Percentiles rank a stretch among this genome's conserved stretches.
These are phyloP conservation scores for Acronicta aceris DNA, from an alignment of 2,888 invertebrate species.

Conservation along the genomic window DNA sequence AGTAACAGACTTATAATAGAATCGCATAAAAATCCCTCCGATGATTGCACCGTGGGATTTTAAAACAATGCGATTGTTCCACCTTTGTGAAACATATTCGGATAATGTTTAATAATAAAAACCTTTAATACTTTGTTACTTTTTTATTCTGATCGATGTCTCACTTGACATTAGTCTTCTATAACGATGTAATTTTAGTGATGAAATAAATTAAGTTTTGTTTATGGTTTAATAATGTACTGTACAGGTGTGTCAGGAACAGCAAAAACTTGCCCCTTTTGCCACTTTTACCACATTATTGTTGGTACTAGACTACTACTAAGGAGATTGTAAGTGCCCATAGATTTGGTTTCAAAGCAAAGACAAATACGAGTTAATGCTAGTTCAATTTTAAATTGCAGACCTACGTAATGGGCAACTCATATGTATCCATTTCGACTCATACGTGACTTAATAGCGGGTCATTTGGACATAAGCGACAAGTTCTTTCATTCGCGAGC, in stretches of 20 bases:
- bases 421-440: slow-evolving; percentile 33
- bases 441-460: slow-evolving; percentile 43
- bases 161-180: slow-evolving; percentile 26
- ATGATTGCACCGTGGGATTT: slow-evolving; percentile 69
- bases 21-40: slow-evolving; percentile 52
- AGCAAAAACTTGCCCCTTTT: no score
- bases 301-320: no score
- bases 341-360: not conserved
- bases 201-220: not conserved
- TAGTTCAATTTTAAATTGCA: slow-evolving; percentile 23
- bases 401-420: slow-evolving; percentile 25
- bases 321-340: not conserved
- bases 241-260: no score
- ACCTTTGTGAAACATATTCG: slow-evolving; percentile 59
- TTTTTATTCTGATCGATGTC: slow-evolving; percentile 43
- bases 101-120: slow-evolving; percentile 58
- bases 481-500: slow-evolving; percentile 41
- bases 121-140: slow-evolving; percentile 40
- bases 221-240: no score
- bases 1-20: slow-evolving; percentile 49
- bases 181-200: slow-evolving; percentile 14
- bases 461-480: slow-evolving; percentile 48
- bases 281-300: no score
- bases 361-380: slow-evolving; percentile 28
- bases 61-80: slow-evolving; percentile 68